Evolutionary conservation across 2,888 invertebrate species (phyloP).

Genomic region (Clivina fossor): DNA sequence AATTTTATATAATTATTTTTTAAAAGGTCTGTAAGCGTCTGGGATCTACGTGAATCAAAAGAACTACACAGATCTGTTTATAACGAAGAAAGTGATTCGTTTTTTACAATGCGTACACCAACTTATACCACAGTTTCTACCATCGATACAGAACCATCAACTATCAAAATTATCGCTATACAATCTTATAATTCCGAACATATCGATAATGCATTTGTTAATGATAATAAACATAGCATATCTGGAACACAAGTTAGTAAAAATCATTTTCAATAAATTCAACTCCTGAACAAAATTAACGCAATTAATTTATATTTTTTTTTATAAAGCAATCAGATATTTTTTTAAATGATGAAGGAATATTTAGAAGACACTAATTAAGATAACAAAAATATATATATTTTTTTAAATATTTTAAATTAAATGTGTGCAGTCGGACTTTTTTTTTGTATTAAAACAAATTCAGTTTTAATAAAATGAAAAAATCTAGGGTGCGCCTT

Average conservation of each 20-base stretch:
- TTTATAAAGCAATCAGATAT: too few relatives aligned
- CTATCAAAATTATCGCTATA: slow-evolving; percentile 47
- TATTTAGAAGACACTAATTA: too few relatives aligned
- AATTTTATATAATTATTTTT: slow-evolving; percentile 8
- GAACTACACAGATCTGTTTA: slow-evolving; percentile 16
- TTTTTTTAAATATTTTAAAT: too few relatives aligned
- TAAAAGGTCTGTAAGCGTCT: slow-evolving; percentile 39
- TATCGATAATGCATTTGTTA: background rate
- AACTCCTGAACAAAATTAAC: too few relatives aligned
- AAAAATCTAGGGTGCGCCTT: too few relatives aligned
- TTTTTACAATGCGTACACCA: slow-evolving; percentile 24
- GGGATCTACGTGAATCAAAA: slow-evolving; percentile 50
- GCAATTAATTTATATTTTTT: too few relatives aligned
- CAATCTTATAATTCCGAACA: slow-evolving; percentile 14
- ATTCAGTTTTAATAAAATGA: too few relatives aligned
- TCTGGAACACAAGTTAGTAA: slow-evolving; percentile 16
- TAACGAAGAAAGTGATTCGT: slow-evolving; percentile 13
- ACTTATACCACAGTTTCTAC: slow-evolving; percentile 27
- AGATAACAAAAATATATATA: too few relatives aligned
- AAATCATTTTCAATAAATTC: too few relatives aligned
- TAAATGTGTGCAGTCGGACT: too few relatives aligned
- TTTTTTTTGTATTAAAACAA: too few relatives aligned
- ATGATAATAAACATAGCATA: background rate
- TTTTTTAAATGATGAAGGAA: too few relatives aligned
- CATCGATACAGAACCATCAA: slow-evolving; percentile 16